Base-by-base conservation (phyloP, 2,888 invertebrate genomes). In the Ormyrus pomaceus region DNA sequence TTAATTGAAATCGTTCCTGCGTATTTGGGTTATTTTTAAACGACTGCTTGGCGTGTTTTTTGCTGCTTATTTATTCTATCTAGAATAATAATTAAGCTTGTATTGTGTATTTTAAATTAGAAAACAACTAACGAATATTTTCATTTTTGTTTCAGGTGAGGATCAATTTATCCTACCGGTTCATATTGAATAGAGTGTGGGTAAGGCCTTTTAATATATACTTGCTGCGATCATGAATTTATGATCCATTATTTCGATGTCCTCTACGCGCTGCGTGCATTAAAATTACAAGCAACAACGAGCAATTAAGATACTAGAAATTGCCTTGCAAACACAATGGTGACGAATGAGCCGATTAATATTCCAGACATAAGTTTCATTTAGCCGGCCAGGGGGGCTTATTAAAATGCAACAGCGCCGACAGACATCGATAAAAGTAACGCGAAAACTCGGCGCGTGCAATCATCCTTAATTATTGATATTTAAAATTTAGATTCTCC, bases 121-220 rank as follows among this genome's bases (percentile, higher is more conserved):
- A 34, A 34, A 34, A 34, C 5, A 55, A 48, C 55, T 48, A 76
- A 76, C 48, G 6, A 11, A 10, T 46, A 19, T 69, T 64, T 70
- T 46, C 48, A 7, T 71, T 77, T 77, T 11, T 77, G 77, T 77
- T 77, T 7, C 70, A 77, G 77, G 77, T 77, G 51, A 71, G 77
- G 50, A 13, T 55, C 13, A 13, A 56, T 69, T n/a, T 0, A 59
- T 8, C 7, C 58, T 46, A 9, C 34, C 6, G 4, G n/a, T 2
- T 74, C 50, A 6, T 0, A 13, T 2, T 10, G 51, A 50, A 34
- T 7, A 7, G 11, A 11, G 45, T 34, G 9, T 34, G 55, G 34
- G 68, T 68, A 13, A 68, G 11, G 55, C 55, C 45, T 66, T 66
- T 68, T 55, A 68, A 68, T 68, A 55, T 34, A 34, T 34, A 34